Percentiles rank a stretch among this genome's conserved stretches.
These are phyloP conservation scores for Oreohelix idahoensis DNA, from an alignment of 1,140 invertebrate genomes.

Conservation along the genomic window DNA sequence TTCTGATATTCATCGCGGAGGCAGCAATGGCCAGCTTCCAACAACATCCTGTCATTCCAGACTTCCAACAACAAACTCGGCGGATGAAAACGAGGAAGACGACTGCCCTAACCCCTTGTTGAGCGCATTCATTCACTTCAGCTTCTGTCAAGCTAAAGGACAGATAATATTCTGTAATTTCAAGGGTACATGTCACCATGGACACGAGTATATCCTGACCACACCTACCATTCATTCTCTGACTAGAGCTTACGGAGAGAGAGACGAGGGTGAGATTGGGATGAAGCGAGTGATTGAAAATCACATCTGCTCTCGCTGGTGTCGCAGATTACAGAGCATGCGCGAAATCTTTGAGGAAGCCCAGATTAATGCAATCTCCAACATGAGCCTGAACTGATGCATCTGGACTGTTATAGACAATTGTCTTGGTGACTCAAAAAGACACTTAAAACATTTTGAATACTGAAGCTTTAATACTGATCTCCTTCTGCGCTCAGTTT, in stretches of 20 bases:
- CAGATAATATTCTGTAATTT: background rate
- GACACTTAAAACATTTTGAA: too few relatives aligned
- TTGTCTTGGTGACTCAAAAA: too few relatives aligned
- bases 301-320: background rate
- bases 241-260: background rate
- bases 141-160: background rate
- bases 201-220: background rate
- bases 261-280: background rate
- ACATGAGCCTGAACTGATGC: background rate
- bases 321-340: background rate
- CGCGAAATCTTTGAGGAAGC: background rate
- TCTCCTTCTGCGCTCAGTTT: too few relatives aligned
- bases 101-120: background rate
- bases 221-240: conserved; percentile 14
- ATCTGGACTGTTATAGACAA: too few relatives aligned
- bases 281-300: background rate
- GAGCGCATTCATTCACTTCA: conserved; percentile 2
- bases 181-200: background rate
- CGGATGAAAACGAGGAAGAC: background rate
- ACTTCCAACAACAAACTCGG: too few relatives aligned
- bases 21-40: background rate
- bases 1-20: too few relatives aligned
- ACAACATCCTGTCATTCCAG: background rate
- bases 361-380: background rate
- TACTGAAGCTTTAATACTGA: too few relatives aligned